A percentile compares a stretch with the other conserved stretches of the same genome.
Conservation (phyloP, 2,888 invertebrate genomes). For the Aspidiotus rigidus region DNA sequence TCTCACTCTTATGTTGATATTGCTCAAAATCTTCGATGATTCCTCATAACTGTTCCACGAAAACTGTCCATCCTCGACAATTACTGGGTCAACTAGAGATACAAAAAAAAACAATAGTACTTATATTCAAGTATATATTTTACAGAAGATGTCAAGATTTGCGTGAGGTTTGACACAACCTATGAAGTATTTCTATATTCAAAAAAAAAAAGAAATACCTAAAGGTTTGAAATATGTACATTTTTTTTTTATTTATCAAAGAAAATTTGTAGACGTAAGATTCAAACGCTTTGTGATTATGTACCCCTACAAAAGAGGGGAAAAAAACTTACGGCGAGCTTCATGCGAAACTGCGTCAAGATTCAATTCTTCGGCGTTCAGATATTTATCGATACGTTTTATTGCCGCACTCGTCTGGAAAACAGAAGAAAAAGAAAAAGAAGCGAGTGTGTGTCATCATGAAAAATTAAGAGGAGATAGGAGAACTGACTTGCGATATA, state of each 20-base stretch:
- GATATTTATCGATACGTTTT: constrained; percentile 49
- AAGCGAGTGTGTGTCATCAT: neutral
- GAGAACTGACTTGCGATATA: constrained; percentile 70
- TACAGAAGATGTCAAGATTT: too few relatives aligned
- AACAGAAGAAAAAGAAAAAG: constrained; percentile 39
- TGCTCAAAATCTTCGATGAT: constrained; percentile 55
- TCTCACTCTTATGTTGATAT: constrained; percentile 63
- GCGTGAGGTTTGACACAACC: too few relatives aligned
- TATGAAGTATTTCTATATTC: too few relatives aligned
- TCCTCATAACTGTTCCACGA: constrained; percentile 62
- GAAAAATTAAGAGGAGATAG: neutral
- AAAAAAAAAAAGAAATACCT: too few relatives aligned
- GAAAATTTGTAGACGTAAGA: too few relatives aligned
- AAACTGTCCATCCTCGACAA: constrained; percentile 81
- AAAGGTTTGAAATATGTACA: too few relatives aligned
- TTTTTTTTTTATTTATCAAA: too few relatives aligned
- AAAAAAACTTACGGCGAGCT: constrained; percentile 39
- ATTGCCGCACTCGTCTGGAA: constrained; percentile 48
- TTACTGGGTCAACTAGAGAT: constrained; percentile 59
- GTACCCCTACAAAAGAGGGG: too few relatives aligned
- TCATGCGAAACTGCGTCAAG: constrained; percentile 43
- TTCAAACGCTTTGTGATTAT: too few relatives aligned
- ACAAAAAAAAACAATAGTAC: neutral
- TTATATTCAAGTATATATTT: too few relatives aligned
- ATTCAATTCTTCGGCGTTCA: constrained; percentile 50